Base-by-base conservation (phyloP, 2,797 vertebrate genomes). In the Acridotheres tristis region DNA sequence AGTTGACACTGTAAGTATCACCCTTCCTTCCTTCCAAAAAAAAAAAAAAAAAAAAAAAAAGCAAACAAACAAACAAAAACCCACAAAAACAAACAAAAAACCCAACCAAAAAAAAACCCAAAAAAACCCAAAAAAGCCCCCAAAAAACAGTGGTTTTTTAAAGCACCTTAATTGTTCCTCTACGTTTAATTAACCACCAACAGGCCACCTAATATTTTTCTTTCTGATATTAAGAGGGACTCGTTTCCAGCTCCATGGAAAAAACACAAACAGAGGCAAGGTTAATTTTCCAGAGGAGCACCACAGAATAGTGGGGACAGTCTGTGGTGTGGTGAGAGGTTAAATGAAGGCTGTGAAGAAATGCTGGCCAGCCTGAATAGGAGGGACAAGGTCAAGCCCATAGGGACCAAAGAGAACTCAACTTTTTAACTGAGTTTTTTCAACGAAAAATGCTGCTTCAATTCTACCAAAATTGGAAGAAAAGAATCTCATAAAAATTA, bases 401-500 rank as follows among this genome's bases (percentile, higher is more conserved):
- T 8, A 12, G 40, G 6, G 18, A 72, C 36, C 8, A 48, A 66
- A 69, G 18, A 38, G 8, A 47, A 72, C 14, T 27, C 6, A 15
- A n/a, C 67, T 34, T 82, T 83, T 76, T 53, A 54, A 57, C 16
- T 48, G 42, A 14, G 8, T 5, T 73, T 73, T 89, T 83, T 77
- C 53, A 48, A 26, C 50, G 32, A 57, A 83, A 93, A 93, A 59
- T 43, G 45, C 32, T 45, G 20, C 32, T 89, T 81, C 43, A 9
- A 7, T 79, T 92, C 59, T n/a, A 68, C 25, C 20, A 25, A 76
- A 90, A 87, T 0, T 43, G 23, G 40, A 73, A 78, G 36, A 79
- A 91, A 86, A 68, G 23, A 50, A n/a, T 58, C 53, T 84, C 43
- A 62, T 22, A 11, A 79, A 85, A 90, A 84, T 67, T 11, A 94